phyloP scores from a whole-genome alignment of 2,888 invertebrate species.

The Gandaritis pyraliata region DNA sequence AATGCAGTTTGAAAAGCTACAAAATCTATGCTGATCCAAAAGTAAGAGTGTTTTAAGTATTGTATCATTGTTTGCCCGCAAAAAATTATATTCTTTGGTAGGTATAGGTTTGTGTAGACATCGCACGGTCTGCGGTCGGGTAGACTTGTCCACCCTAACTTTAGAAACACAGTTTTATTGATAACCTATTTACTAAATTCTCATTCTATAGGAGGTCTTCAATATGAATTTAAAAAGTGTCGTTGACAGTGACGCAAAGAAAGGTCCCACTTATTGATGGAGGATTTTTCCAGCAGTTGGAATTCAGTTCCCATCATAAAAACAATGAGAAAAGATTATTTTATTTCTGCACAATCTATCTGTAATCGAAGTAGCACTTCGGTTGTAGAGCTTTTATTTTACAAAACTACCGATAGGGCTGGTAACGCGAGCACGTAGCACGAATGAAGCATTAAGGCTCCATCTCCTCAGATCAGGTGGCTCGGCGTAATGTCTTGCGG shows the following conservation, averaged over 20 bases:
- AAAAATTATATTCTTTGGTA: conserved; percentile 11
- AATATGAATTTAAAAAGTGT: too few relatives aligned
- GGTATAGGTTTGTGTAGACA: conserved; percentile 29
- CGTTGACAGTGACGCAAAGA: too few relatives aligned
- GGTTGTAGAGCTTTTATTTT: conserved; percentile 50
- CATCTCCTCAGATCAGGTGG: conserved; percentile 70
- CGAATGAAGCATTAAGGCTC: conserved; percentile 68
- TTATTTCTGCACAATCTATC: conserved; percentile 14
- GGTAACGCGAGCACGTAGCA: conserved; percentile 61
- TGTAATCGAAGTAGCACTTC: conserved; percentile 42
- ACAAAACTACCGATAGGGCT: conserved; percentile 48
- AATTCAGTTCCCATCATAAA: not conserved
- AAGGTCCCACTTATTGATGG: too few relatives aligned
- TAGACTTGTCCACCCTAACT: conserved; percentile 32
- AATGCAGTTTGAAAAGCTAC: too few relatives aligned
- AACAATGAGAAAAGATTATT: conserved; percentile 4
- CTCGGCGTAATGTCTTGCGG: conserved; percentile 77
- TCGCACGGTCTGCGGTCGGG: conserved; percentile 38
- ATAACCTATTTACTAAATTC: conserved; percentile 24
- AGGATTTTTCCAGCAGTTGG: not conserved
- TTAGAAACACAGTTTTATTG: conserved; percentile 35
- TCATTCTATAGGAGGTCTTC: not conserved
- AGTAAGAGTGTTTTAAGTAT: too few relatives aligned
- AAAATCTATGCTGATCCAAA: too few relatives aligned
- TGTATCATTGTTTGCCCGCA: too few relatives aligned